Percentiles rank a stretch among this genome's conserved stretches.
These are phyloP conservation scores for Apolygus lucorum DNA, from an alignment of 1,140 invertebrate species.

Conservation along the genomic window DNA sequence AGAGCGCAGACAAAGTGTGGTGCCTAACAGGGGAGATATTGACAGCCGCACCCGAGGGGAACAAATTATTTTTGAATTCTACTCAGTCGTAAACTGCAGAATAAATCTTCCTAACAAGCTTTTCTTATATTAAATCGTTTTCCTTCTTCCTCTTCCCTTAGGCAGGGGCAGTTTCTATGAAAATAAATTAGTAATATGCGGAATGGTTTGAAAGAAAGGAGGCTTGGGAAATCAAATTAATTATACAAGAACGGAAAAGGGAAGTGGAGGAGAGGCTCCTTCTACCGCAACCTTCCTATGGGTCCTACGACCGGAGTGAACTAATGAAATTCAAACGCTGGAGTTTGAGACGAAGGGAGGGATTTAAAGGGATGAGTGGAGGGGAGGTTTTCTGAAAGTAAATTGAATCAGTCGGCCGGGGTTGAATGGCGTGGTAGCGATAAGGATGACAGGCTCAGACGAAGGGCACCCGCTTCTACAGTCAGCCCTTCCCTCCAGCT, in stretches of 20 bases:
- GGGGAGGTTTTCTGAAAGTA: conserved; percentile 2
- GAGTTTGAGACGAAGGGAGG: not conserved
- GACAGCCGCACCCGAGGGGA: no score
- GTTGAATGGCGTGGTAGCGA: conserved; percentile 6
- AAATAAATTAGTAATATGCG: not conserved
- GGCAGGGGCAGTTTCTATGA: not conserved
- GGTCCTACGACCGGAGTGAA: not conserved
- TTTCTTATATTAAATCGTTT: no score
- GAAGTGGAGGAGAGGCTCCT: not conserved
- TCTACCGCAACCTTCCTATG: not conserved
- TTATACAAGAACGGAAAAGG: not conserved
- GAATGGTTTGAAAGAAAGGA: not conserved
- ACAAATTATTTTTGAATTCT: no score
- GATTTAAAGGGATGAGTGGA: not conserved
- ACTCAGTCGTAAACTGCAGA: no score
- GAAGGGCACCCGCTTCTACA: not conserved
- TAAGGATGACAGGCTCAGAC: not conserved
- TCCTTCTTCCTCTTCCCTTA: no score
- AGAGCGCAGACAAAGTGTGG: no score
- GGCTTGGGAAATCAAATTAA: conserved; percentile 5
- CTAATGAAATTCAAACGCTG: conserved; percentile 14
- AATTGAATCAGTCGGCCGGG: conserved; percentile 7
- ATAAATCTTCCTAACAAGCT: no score
- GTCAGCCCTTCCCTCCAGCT: not conserved
- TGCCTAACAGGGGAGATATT: no score